Base-by-base conservation (phyloP, 1,140 invertebrate species). In the Apis laboriosa region DNA sequence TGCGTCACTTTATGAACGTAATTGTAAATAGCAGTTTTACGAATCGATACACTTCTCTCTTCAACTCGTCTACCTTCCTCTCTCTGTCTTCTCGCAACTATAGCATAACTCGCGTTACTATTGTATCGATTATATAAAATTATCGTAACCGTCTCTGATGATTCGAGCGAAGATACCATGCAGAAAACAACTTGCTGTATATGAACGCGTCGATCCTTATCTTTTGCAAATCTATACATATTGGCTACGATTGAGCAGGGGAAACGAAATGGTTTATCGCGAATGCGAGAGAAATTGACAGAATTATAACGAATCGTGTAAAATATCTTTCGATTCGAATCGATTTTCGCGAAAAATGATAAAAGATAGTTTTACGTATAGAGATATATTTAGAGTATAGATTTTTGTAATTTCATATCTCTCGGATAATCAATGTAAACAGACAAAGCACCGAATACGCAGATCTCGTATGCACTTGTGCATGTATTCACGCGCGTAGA, bases 21-120 rank as follows among this genome's bases (percentile, higher is more conserved):
- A 82, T 77, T 70, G 74, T 77, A 82, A 82, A 70, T 76, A 82
- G 64, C 74, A n/a, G 80, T 77, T 82, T 82, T 82, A 77, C 80
- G 64, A 82, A 82, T 82, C 73, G 74, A 70, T 77, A 70, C 64
- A n/a, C 19, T 53, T 82, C 73, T 70, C 73, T 68, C 28, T 60
- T 58, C 19, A 24, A 24, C 12, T 9, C 28, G n/a, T 34, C 49
- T 49, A 13, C 17, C 43, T 28, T 72, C 2, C 43, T 53, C 17
- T 19, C 13, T 60, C 67, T 12, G 4, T 24, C 2, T 13, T 34
- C 9, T 4, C 5, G n/a, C 9, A 21, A 58, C 12, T 61, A 49
- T 51, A 43, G 24, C 15, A 34, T 61, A 56, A 64, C 56, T 82
- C 80, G 80, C 80, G 73, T 82, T 82, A 77, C 74, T 60, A 56